Base-by-base conservation (phyloP, 2,113 vertebrate genomes). In the Plotosus lineatus region DNA sequence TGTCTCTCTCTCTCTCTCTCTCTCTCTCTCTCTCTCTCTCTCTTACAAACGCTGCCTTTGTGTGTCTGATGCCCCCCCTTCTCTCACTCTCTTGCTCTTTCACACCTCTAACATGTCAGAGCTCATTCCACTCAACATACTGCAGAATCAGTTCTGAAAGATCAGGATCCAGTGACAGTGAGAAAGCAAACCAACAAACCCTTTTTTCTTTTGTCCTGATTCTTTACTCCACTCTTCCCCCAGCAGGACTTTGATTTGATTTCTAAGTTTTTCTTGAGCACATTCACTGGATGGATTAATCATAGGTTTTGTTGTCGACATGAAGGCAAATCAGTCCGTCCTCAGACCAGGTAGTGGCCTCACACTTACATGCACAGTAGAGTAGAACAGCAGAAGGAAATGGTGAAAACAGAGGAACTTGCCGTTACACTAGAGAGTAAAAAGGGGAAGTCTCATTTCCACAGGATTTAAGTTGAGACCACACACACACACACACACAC, bases 371-470 rank as follows among this genome's bases (percentile, higher is more conserved):
- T 28, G 26, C 4, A 44, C 26, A 77, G 4, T 38, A 38, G 10
- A 11, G 36, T 26, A 69, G 42, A 40, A n/a, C 26, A 8, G 28
- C 15, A 76, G 28, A 75, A 61, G 19, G 50, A 15, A 65, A 75
- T 58, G 9, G 56, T 26, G 46, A 48, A 51, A 68, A 61, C 12
- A n/a, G 48, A 61, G 21, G 46, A 72, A 75, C 31, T 46, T 80
- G 58, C 77, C 66, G 84, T 83, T 85, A 77, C 38, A 42, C 23
- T 73, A 38, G 53, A 79, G 50, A 53, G 10, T 28, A n/a, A 76
- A 86, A 86, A 80, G 77, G 72, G 85, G 80, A 84, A 84, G 79
- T 79, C 31, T 2, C n/a, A 33, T 75, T 77, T 51, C 42, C n/a
- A 65, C 15, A 4, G 61, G 31, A 51, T 53, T 75, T 80, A n/a